These are phyloP conservation scores for Sycophila texana DNA, from an alignment of 2,888 invertebrate species.

Conservation along the genomic window DNA sequence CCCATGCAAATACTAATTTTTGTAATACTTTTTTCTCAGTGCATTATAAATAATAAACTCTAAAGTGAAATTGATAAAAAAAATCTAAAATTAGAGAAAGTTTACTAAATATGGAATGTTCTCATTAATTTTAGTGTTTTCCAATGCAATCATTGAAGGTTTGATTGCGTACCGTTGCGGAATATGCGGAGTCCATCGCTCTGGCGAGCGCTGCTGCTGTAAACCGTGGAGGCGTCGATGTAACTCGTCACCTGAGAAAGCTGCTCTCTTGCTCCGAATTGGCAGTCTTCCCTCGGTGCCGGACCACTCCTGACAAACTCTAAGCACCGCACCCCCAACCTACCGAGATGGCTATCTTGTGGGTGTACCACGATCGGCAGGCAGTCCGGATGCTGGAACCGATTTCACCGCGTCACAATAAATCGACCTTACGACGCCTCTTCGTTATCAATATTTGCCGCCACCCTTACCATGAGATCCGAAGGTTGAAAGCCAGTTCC, in stretches of 20 bases:
- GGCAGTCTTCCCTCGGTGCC: conserved; percentile 87
- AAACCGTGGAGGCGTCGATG: conserved; percentile 89
- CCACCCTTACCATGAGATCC: conserved; percentile 79
- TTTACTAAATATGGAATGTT: too few relatives aligned
- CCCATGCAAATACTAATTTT: too few relatives aligned
- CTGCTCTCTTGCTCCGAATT: conserved; percentile 89
- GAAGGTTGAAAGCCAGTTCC: conserved; percentile 80
- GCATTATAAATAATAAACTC: too few relatives aligned
- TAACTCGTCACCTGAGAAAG: conserved; percentile 90
- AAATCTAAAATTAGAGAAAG: too few relatives aligned
- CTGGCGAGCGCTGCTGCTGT: conserved; percentile 82
- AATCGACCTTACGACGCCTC: too few relatives aligned
- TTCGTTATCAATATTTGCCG: neutral
- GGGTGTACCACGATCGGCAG: conserved; percentile 86
- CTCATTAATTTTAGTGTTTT: too few relatives aligned
- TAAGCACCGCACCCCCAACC: conserved; percentile 84
- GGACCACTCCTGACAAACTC: conserved; percentile 91
- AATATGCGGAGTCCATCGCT: conserved; percentile 86
- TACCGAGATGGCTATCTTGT: conserved; percentile 85
- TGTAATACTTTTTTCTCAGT: neutral
- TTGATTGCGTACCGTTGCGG: conserved; percentile 80
- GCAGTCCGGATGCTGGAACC: conserved; percentile 87
- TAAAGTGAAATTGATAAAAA: neutral
- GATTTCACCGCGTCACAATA: too few relatives aligned
- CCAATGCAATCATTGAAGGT: neutral